phyloP scores from a whole-genome alignment of 2,113 vertebrate genomes.

The Clupea harengus region DNA sequence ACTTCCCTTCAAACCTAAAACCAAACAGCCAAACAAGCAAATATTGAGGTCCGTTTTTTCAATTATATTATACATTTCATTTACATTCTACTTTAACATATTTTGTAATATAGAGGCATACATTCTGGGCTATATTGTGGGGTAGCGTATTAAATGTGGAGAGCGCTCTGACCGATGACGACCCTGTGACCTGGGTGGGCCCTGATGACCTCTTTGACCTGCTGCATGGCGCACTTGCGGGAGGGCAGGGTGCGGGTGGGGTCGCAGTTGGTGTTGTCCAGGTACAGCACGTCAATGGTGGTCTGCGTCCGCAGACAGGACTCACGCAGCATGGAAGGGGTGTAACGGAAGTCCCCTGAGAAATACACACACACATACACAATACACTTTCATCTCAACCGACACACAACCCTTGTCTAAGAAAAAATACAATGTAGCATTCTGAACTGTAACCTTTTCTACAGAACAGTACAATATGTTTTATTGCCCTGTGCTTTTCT shows the following conservation, averaged over 20 bases:
- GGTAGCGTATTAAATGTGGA: neutral
- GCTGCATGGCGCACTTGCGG: slow-evolving; percentile 75
- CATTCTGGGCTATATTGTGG: no score
- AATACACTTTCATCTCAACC: neutral
- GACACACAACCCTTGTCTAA: neutral
- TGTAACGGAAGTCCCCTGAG: slow-evolving; percentile 92
- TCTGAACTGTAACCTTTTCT: no score
- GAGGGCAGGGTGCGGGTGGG: slow-evolving; percentile 79
- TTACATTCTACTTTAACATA: no score
- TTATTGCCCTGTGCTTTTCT: no score
- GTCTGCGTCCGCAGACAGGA: slow-evolving; percentile 73
- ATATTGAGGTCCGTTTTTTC: no score
- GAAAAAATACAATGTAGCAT: no score
- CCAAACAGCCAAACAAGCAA: no score
- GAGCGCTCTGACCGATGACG: slow-evolving; percentile 81
- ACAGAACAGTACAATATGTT: no score
- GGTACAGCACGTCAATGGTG: slow-evolving; percentile 86
- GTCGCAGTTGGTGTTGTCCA: slow-evolving; percentile 94
- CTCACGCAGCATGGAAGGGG: slow-evolving; percentile 79
- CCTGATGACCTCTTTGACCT: slow-evolving; percentile 84
- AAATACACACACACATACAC: neutral
- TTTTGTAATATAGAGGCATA: no score
- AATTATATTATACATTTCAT: no score
- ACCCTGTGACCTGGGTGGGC: slow-evolving; percentile 76
- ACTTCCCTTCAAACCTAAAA: no score